phyloP scores from a whole-genome alignment of 2,113 vertebrate species.

The Petromus typicus region DNA sequence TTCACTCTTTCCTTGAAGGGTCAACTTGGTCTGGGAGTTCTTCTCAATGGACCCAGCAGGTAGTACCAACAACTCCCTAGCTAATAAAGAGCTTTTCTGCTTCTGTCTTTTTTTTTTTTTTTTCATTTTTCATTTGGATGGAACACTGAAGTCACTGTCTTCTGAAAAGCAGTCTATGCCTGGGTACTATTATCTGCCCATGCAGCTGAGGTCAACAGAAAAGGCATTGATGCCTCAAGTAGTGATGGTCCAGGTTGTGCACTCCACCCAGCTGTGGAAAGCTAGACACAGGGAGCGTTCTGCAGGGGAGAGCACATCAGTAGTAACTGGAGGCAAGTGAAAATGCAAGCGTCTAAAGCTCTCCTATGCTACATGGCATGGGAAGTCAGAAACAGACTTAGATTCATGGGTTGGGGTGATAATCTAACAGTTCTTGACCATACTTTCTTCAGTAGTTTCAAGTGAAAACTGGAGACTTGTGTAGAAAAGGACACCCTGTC shows the following conservation, averaged over 20 bases:
- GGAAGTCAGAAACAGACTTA: not conserved
- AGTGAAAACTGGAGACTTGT: not conserved
- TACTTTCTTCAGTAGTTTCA: not conserved
- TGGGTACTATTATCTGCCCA: conserved; percentile 36
- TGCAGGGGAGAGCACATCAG: not conserved
- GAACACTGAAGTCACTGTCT: conserved; percentile 69
- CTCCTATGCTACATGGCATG: not conserved
- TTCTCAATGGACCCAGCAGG: conserved; percentile 74
- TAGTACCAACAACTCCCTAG: conserved; percentile 71
- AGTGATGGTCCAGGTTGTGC: not conserved
- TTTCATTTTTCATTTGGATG: conserved; percentile 10
- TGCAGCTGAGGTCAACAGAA: conserved; percentile 39
- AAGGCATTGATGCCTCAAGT: not conserved
- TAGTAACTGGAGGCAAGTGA: not conserved
- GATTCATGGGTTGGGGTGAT: not conserved
- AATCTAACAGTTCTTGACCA: not conserved
- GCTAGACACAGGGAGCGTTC: not conserved
- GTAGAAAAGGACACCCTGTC: not conserved
- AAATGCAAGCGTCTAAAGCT: not conserved
- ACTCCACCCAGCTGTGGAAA: not conserved
- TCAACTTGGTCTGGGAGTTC: conserved; percentile 68
- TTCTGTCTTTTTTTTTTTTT: not conserved
- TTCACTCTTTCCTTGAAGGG: conserved; percentile 72
- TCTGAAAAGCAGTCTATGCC: conserved; percentile 53
- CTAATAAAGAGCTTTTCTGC: conserved; percentile 70